These are phyloP conservation scores for Amphiprion percula DNA, from an alignment of 2,113 vertebrate genomes.

Conservation along the genomic window DNA sequence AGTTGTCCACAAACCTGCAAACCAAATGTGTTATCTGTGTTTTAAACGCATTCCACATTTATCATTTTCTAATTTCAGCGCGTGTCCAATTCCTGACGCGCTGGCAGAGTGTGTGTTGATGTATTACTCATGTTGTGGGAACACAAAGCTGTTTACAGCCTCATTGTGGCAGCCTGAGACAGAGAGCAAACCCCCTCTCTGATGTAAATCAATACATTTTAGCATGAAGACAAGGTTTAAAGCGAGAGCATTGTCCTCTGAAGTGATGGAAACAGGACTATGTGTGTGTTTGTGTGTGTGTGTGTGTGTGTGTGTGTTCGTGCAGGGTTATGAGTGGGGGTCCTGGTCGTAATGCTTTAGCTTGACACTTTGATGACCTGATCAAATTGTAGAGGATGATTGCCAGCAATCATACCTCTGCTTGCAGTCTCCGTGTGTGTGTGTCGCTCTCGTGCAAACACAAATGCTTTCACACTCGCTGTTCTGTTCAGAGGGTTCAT, in stretches of 20 bases:
- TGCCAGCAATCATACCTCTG: slow-evolving; percentile 56
- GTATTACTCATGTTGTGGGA: too few relatives aligned
- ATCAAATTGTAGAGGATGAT: slow-evolving; percentile 59
- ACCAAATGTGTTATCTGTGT: too few relatives aligned
- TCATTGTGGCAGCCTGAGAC: too few relatives aligned
- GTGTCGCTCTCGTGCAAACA: slow-evolving; percentile 14
- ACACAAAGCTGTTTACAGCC: too few relatives aligned
- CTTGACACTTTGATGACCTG: slow-evolving; percentile 64
- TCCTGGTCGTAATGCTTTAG: slow-evolving; percentile 32
- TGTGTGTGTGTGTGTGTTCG: not conserved
- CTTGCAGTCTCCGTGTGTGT: slow-evolving; percentile 14
- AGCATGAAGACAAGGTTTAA: not conserved
- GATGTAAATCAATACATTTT: not conserved
- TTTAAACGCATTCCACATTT: too few relatives aligned
- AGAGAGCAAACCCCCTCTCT: too few relatives aligned
- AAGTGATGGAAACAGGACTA: not conserved
- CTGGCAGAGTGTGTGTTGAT: too few relatives aligned
- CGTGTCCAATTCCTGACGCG: too few relatives aligned
- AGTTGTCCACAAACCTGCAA: too few relatives aligned
- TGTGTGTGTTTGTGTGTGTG: too few relatives aligned
- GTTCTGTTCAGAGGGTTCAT: slow-evolving; percentile 52
- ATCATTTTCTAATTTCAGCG: too few relatives aligned
- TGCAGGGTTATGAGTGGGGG: not conserved
- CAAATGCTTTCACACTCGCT: not conserved
- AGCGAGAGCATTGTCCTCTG: not conserved